These are phyloP conservation scores for Marmota monax DNA, from an alignment of 2,113 vertebrate genomes.

Conservation along the genomic window DNA sequence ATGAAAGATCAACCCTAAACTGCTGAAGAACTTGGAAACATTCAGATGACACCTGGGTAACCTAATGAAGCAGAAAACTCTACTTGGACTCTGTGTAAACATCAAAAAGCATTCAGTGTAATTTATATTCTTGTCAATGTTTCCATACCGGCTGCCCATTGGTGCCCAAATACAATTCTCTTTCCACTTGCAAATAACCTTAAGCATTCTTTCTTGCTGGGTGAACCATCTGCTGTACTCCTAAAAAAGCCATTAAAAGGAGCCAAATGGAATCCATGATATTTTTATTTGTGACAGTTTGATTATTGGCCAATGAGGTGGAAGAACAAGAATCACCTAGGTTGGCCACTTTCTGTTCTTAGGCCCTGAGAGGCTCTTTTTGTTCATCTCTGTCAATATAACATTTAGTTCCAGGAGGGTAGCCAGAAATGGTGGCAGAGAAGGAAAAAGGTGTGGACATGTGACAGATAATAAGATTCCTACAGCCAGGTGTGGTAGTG, in stretches of 20 bases:
- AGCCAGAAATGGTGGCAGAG: background rate
- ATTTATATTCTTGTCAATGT: too few species aligned
- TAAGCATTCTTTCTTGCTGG: background rate
- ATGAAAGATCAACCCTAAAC: background rate
- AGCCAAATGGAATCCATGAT: background rate
- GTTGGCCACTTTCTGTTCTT: background rate
- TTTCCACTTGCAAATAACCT: background rate
- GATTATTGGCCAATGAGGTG: background rate
- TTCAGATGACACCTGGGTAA: background rate
- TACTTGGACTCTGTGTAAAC: background rate
- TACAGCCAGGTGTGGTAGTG: too few species aligned
- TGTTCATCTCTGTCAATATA: background rate
- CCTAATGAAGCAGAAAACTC: background rate
- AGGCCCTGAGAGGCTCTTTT: background rate
- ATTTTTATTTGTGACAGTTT: background rate
- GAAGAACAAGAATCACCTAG: background rate
- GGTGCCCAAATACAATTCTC: background rate
- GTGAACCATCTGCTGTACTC: background rate
- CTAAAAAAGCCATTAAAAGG: background rate
- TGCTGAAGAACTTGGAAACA: background rate
- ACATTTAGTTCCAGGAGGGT: background rate
- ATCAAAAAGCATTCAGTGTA: background rate
- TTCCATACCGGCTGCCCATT: background rate
- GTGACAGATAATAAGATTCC: too few species aligned
- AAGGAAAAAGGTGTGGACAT: too few species aligned